Percentiles rank a stretch among this genome's conserved stretches.
These are phyloP conservation scores for Brachirus orientalis DNA, from an alignment of 2,113 vertebrate species.

Conservation along the genomic window DNA sequence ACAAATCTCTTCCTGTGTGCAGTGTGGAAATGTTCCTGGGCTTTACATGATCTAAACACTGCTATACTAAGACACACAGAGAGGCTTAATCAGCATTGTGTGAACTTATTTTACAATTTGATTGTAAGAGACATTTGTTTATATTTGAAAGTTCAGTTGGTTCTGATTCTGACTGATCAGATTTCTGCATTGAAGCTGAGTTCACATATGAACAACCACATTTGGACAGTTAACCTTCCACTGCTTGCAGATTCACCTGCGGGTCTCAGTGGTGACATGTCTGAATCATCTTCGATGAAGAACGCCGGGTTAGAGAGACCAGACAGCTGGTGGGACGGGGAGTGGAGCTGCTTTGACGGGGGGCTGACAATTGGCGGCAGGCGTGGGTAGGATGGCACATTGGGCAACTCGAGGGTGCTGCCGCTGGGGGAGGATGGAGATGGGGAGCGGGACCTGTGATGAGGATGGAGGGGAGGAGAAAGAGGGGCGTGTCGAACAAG, in stretches of 20 bases:
- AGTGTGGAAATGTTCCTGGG: too few relatives aligned
- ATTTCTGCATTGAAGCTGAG: conserved; percentile 1
- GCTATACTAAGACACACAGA: too few relatives aligned
- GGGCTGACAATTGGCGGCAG: conserved; percentile 79
- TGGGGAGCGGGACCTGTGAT: conserved; percentile 62
- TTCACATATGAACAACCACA: not conserved
- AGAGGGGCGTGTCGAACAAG: conserved; percentile 72
- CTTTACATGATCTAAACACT: too few relatives aligned
- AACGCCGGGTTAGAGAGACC: conserved; percentile 81
- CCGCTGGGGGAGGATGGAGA: conserved; percentile 74
- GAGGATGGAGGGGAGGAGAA: conserved; percentile 50
- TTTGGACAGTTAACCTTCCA: not conserved
- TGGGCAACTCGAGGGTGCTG: conserved; percentile 79
- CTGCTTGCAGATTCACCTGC: conserved; percentile 71
- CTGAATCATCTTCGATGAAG: conserved; percentile 76
- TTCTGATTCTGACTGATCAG: not conserved
- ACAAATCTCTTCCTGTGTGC: too few relatives aligned
- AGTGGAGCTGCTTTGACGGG: conserved; percentile 53
- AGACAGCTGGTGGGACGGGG: conserved; percentile 58
- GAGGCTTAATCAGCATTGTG: too few relatives aligned
- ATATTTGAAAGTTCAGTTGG: not conserved
- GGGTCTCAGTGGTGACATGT: conserved; percentile 55
- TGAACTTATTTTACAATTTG: too few relatives aligned
- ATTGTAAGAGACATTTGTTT: too few relatives aligned
- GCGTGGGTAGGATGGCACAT: conserved; percentile 80